These are phyloP conservation scores for Naja naja DNA, from an alignment of 2,113 vertebrate species.

Conservation along the genomic window DNA sequence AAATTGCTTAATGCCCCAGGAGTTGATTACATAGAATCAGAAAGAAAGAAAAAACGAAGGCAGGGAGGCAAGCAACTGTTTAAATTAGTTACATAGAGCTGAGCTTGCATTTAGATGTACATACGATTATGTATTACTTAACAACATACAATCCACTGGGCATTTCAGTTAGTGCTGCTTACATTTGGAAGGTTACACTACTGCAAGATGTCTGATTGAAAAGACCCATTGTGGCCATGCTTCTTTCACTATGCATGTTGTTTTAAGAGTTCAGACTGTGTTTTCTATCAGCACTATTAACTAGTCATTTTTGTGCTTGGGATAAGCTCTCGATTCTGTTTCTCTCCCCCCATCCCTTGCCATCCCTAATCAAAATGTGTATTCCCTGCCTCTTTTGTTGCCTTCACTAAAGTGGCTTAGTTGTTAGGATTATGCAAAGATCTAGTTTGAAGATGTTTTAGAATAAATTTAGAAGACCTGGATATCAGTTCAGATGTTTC, in stretches of 20 bases:
- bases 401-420: neutral
- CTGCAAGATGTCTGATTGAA: neutral
- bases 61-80: neutral
- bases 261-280: neutral
- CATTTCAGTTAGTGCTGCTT: neutral
- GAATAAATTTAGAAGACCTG: neutral
- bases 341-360: neutral
- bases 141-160: neutral
- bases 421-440: neutral
- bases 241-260: neutral
- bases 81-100: conserved; percentile 24
- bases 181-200: neutral
- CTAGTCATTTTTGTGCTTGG: neutral
- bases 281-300: neutral
- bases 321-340: neutral
- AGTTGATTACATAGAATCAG: neutral
- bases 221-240: neutral
- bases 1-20: conserved; percentile 23
- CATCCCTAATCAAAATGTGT: neutral
- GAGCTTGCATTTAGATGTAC: neutral
- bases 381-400: neutral
- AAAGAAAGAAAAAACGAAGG: neutral
- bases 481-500: neutral
- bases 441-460: neutral
- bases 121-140: neutral